Base-by-base conservation (phyloP, 2,113 vertebrate species). In the Hystrix brachyura region DNA sequence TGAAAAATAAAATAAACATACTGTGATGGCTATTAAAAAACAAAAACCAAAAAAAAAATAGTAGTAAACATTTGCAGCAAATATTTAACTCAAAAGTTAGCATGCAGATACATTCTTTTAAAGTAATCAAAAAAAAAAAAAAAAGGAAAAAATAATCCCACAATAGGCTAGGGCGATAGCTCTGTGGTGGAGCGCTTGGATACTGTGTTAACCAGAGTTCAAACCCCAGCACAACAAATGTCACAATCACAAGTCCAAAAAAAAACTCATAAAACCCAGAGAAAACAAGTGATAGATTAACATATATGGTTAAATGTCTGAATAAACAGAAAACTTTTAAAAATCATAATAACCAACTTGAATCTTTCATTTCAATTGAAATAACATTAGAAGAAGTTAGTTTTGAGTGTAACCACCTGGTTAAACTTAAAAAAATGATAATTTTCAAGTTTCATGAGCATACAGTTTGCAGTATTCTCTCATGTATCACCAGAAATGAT, bases 91-190 rank as follows among this genome's bases (percentile, higher is more conserved):
- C 86, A 80, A 71, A 90, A n/a, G 3, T 51, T 4, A 43, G 2
- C 0, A 48, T 3, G 74, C 7, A 32, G 9, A 60, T 55, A 53
- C 1, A 7, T 10, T 4, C 3, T 62, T 71, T 69, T 21, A 53
- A 69, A 19, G 71, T 55, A 60, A 2, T 43, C 29, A n/a, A 64
- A 69, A 78, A 46, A 3, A 59, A 34, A 53, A 84, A 51, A 38
- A 38, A 38, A 38, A 38, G 38, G 2, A 38, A 38, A 38, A 38
- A 38, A 38, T 38, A 38, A 38, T 38, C 38, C 38, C 38, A 46
- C 3, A 43, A 46, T 51, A 25, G 0, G 5, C 9, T 32, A 11
- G 3, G 19, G 3, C 23, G 25, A 1, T 48, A 59, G 43, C 2
- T 53, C 23, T 12, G 18, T 74, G 6, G 0, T 38, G 53, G 46